Evolutionary conservation across 2,888 invertebrate species (phyloP), one percentile per base, ranked within the genome.

Genomic region (Macaria notata): DNA sequence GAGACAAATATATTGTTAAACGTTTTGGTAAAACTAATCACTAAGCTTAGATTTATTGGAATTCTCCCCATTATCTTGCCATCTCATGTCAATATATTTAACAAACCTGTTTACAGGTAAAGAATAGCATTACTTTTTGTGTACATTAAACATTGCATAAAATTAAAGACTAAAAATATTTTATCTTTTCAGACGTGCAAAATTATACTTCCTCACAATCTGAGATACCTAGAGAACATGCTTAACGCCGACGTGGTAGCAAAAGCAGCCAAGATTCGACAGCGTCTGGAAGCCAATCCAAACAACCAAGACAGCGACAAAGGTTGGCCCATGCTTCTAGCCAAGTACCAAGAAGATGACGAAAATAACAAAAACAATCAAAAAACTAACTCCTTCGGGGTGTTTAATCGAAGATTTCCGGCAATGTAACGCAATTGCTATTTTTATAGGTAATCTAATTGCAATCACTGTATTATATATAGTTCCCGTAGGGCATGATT

Each of bases 181-280:
- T 19, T 19, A 19, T 19, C 7, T 36, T 36, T 36, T 36, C 81
- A 90, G 90, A 52, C 78, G n/a, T 71, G 79, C 64, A 90, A 90
- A 73, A 90, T 90, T 65, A 76, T 90, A 42, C 72, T 90, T 46
- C 90, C 90, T 0, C 83, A 86, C 68, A 90, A 90, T 65, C 71
- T 90, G 19, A 74, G 90, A 39, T 90, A 90, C 64, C 71, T 90
- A 54, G 89, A 90, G 61, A 90, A 89, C 56, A 89, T 90, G 90
- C 61, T 90, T 47, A 89, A 88, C 57, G 81, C 87, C 0, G 90
- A 90, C 56, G 86, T 88, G 0, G 70, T 88, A 2, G 88, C 88
- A 75, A 90, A 88, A 55, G 88, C 88, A 3, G 83, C 87, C 3
- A 84, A 85, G 61, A 83, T 88, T 38, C 76, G 88, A 1, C 85